These are phyloP conservation scores for Scaptomyza reducta DNA, from an alignment of 2,888 invertebrate genomes.

Conservation along the genomic window DNA sequence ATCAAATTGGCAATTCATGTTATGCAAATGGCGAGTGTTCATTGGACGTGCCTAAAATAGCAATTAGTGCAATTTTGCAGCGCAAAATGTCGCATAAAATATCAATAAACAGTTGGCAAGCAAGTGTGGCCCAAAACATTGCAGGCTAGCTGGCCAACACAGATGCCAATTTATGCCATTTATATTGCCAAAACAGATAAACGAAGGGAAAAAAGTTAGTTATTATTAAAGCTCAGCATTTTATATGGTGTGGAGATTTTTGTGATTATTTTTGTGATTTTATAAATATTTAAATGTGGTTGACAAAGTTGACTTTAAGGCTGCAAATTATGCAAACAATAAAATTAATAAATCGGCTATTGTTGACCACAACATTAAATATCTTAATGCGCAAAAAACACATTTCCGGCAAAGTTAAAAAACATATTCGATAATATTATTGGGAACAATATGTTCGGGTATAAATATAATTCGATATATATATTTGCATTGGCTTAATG, in stretches of 20 bases:
- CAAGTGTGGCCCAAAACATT: slow-evolving; percentile 8
- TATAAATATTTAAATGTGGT: background rate
- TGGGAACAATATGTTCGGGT: background rate
- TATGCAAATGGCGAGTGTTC: slow-evolving; percentile 67
- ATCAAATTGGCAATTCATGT: slow-evolving; percentile 68
- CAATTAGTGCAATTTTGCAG: slow-evolving; percentile 68
- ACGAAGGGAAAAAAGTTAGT: background rate
- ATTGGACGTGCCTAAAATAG: slow-evolving; percentile 72
- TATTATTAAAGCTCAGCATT: background rate
- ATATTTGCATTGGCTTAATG: slow-evolving; percentile 38
- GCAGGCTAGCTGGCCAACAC: slow-evolving; percentile 30
- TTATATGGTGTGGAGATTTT: background rate
- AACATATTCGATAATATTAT: background rate
- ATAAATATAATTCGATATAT: background rate
- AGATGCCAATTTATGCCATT: slow-evolving; percentile 44
- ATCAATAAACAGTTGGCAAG: slow-evolving; percentile 74
- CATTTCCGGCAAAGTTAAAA: background rate
- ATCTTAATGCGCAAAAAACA: background rate
- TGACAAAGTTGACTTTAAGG: background rate
- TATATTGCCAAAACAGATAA: slow-evolving; percentile 5
- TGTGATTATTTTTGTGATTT: background rate
- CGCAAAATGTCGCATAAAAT: slow-evolving; percentile 67
- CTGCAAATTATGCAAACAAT: background rate
- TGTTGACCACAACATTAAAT: slow-evolving; percentile 4
- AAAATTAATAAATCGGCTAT: slow-evolving; percentile 4